Evolutionary conservation across 2,113 vertebrate species (phyloP).

Genomic region (Ondatra zibethicus): DNA sequence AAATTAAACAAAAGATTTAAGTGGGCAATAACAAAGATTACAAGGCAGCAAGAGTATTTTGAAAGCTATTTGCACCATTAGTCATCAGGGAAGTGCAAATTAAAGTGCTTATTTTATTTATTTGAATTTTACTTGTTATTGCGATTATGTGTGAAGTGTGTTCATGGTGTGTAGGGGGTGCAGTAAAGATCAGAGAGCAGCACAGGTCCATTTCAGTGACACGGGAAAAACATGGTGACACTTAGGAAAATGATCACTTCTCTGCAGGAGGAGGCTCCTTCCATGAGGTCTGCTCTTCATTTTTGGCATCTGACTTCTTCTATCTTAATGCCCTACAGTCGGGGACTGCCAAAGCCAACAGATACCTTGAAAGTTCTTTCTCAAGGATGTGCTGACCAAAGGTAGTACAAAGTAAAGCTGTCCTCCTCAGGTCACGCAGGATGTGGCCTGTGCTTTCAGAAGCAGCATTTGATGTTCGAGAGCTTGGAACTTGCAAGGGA

Average conservation of each 20-base stretch:
- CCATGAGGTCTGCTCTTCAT: background rate
- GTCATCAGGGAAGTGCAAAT: slow-evolving; percentile 45
- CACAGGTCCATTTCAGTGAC: background rate
- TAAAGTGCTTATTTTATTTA: no score
- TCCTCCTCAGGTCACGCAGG: accelerated
- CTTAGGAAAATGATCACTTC: slow-evolving; percentile 66
- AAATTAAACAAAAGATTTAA: slow-evolving; percentile 46
- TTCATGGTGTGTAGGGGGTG: no score
- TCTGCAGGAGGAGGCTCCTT: slow-evolving; percentile 69
- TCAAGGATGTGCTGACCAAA: slow-evolving; percentile 48
- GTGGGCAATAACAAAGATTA: slow-evolving; percentile 38
- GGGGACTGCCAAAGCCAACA: slow-evolving; percentile 42
- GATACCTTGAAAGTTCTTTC: slow-evolving; percentile 25
- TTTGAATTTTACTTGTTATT: background rate
- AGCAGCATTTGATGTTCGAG: background rate
- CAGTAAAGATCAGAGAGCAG: no score
- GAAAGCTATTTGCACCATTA: slow-evolving; percentile 13
- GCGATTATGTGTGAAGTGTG: background rate
- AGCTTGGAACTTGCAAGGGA: background rate
- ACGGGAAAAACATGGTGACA: background rate
- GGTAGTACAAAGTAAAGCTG: background rate
- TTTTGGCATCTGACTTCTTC: slow-evolving; percentile 17
- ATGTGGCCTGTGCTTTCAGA: background rate
- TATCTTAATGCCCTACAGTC: background rate
- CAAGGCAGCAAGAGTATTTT: background rate